Base-by-base conservation (phyloP, 2,888 invertebrate genomes). In the Calephelis perditalis region DNA sequence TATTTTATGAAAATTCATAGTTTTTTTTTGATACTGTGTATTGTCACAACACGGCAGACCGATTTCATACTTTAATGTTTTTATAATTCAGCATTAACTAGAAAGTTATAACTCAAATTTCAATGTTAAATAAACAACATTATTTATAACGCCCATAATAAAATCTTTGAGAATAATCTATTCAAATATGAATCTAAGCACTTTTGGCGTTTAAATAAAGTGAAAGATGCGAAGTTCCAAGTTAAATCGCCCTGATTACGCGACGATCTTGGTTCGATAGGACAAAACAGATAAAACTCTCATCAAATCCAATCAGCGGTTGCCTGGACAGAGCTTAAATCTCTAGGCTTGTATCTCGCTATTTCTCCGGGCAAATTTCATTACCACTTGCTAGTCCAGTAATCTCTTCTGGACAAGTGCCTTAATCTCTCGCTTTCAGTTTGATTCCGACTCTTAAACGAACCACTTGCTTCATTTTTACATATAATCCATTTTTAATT, bases 401-500 rank as follows among this genome's bases (percentile, higher is more conserved):
- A 90, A 90, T 89, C 86, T 82, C 70, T 67, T 73, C 73, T 74
- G 78, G 79, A 78, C 86, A 82, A 86, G 78, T 84, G 84, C 78
- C 81, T 81, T 87, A 87, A 88, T 89, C 88, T 82, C 81, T 80
- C 81, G 75, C 82, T 81, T 77, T 75, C 76, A 73, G 77, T 85
- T 82, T 83, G 81, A 88, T 85, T 84, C 77, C 79, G 71, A 86
- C 82, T 85, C 83, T 80, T 79, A 80, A 86, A 86, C 77, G 78
- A 76, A 75, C 78, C 77, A 82, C 80, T 88, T 81, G 78, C 76
- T 82, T 82, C 77, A 83, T 86, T 87, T 87, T 88, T 85, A 84
- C 79, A 72, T 80, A 82, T 89, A 88, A 90, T 89, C 89, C 86
- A 77, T 73, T 86, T 89, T 89, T 87, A 86, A 90, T 89, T 88